A percentile compares a stretch with the other conserved stretches of the same genome.
Conservation (phyloP, 1,140 invertebrate genomes). For the Drosophila pallidifrons region DNA sequence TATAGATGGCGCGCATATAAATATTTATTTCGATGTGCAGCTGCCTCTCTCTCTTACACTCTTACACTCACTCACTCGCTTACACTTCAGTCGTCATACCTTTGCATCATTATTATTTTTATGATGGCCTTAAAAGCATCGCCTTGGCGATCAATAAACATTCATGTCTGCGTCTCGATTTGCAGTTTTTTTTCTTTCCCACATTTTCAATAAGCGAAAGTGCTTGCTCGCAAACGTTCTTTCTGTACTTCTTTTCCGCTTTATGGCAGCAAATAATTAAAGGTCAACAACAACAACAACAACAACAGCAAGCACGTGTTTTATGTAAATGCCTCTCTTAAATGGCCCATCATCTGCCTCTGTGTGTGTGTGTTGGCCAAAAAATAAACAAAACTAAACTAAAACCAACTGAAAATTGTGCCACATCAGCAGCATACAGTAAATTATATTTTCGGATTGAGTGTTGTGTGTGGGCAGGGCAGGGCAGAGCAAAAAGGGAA, state of each 20-base stretch:
- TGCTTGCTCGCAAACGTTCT: constrained; percentile 41
- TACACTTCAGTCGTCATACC: constrained; percentile 58
- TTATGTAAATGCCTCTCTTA: constrained; percentile 31
- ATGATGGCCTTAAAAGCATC: constrained; percentile 79
- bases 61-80: too few relatives aligned
- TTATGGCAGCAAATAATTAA: constrained; percentile 67
- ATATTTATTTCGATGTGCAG: constrained; percentile 81
- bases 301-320: constrained; percentile 1
- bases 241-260: neutral
- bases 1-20: constrained; percentile 81
- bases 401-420: constrained; percentile 49
- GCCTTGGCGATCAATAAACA: constrained; percentile 75
- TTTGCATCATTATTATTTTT: constrained; percentile 83
- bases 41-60: constrained; percentile 41
- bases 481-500: neutral
- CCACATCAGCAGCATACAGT: constrained; percentile 51
- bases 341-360: constrained; percentile 3
- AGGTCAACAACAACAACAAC: constrained; percentile 52
- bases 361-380: too few relatives aligned
- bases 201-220: constrained; percentile 83
- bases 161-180: constrained; percentile 53
- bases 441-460: constrained; percentile 8
- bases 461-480: neutral
- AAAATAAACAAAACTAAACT: constrained; percentile 14
- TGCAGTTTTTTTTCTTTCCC: constrained; percentile 41